Percentiles rank a stretch among this genome's conserved stretches.
These are phyloP conservation scores for Sternarchorhynchus goeldii DNA, from an alignment of 2,797 vertebrate genomes.

Conservation along the genomic window DNA sequence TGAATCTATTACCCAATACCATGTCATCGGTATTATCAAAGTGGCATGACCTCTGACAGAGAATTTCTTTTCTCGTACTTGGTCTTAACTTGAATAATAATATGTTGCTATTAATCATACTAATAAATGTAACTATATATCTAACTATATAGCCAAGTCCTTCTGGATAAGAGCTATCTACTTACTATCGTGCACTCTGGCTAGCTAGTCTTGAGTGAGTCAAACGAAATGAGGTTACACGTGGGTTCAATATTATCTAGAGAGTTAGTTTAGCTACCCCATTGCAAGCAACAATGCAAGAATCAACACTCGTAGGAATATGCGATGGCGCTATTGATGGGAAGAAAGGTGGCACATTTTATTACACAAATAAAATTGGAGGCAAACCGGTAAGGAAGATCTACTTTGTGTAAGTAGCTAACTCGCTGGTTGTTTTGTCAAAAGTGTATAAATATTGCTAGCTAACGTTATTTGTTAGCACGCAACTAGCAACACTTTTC, in stretches of 20 bases:
- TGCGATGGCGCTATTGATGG: slow-evolving; percentile 65
- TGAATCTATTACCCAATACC: no score
- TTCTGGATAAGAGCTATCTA: background rate
- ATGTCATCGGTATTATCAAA: no score
- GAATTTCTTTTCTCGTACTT: no score
- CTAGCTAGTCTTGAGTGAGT: background rate
- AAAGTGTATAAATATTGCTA: background rate
- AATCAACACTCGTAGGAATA: slow-evolving; percentile 63
- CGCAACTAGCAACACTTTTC: no score
- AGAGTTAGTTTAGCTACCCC: no score
- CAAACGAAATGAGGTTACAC: background rate
- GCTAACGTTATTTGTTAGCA: background rate
- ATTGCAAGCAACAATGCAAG: slow-evolving; percentile 2
- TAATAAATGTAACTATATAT: no score
- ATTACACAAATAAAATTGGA: slow-evolving; percentile 71
- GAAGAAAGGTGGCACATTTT: slow-evolving; percentile 44
- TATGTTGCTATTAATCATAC: no score
- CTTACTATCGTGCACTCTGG: background rate
- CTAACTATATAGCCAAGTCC: no score
- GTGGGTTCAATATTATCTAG: slow-evolving; percentile 14
- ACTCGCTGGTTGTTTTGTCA: background rate
- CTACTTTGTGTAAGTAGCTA: background rate
- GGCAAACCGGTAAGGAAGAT: slow-evolving; percentile 58
- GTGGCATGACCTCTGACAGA: no score
- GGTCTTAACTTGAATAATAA: no score